These are phyloP conservation scores for Ectropis grisescens DNA, from an alignment of 1,140 invertebrate genomes.

Conservation along the genomic window DNA sequence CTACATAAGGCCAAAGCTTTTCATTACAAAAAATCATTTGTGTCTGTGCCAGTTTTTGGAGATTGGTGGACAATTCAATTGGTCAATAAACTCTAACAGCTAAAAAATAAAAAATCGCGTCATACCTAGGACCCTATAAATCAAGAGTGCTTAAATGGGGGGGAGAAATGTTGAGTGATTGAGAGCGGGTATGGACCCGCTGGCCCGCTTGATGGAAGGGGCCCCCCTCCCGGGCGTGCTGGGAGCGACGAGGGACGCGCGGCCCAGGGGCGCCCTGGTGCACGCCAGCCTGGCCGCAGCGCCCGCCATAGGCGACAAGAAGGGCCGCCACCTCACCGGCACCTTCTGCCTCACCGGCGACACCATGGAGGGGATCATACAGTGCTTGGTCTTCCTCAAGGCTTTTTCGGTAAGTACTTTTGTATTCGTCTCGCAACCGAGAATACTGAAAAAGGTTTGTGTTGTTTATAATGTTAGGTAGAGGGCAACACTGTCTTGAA, in stretches of 20 bases:
- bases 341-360: constrained; percentile 90
- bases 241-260: constrained; percentile 68
- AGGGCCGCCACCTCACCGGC: constrained; percentile 82
- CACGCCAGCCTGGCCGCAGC: constrained; percentile 82
- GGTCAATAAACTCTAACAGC: no score
- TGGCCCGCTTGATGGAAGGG: constrained; percentile 81
- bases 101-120: no score
- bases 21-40: no score
- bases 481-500: not conserved
- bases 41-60: no score
- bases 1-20: no score
- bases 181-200: constrained; percentile 81
- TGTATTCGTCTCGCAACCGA: not conserved
- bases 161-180: no score
- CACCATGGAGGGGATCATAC: constrained; percentile 93
- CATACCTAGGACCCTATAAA: no score
- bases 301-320: constrained; percentile 77
- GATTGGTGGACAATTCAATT: no score
- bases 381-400: constrained; percentile 92
- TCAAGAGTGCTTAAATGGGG: no score
- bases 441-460: not conserved
- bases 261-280: constrained; percentile 79
- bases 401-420: constrained; percentile 91
- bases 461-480: not conserved
- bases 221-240: constrained; percentile 75